A percentile compares a stretch with the other conserved stretches of the same genome.
Evolutionary conservation across 2,113 vertebrate species (phyloP).

Genomic region (Natator depressus): DNA sequence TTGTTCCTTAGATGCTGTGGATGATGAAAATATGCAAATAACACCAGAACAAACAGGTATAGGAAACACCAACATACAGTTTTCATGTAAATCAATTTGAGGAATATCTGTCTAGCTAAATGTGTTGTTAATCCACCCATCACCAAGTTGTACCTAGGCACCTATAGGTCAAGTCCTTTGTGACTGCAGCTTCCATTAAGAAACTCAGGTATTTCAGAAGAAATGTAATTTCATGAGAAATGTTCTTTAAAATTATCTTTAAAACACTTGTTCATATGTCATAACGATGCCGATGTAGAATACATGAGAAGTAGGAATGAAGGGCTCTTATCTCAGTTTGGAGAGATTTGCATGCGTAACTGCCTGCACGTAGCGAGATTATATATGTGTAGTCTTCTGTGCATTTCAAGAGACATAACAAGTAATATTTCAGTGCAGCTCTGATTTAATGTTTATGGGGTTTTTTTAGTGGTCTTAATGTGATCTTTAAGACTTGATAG

Average conservation of each 20-base stretch:
- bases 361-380: neutral
- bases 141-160: conserved; percentile 36
- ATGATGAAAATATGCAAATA: neutral
- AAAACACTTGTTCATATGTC: neutral
- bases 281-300: neutral
- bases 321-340: neutral
- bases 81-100: neutral
- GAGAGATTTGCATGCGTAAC: neutral
- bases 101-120: conserved; percentile 3
- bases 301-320: conserved; percentile 2
- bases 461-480: neutral
- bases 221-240: conserved; percentile 32
- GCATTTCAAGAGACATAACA: neutral
- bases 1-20: neutral
- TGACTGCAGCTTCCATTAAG: conserved; percentile 54
- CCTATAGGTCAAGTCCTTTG: conserved; percentile 59
- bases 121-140: conserved; percentile 39
- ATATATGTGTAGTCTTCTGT: neutral
- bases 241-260: conserved; percentile 9
- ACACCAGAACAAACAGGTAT: neutral
- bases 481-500: neutral
- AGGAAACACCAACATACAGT: neutral
- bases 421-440: neutral
- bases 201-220: conserved; percentile 47
- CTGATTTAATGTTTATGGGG: neutral